These are phyloP conservation scores for Protonibea diacanthus DNA, from an alignment of 2,797 vertebrate species.

Conservation along the genomic window DNA sequence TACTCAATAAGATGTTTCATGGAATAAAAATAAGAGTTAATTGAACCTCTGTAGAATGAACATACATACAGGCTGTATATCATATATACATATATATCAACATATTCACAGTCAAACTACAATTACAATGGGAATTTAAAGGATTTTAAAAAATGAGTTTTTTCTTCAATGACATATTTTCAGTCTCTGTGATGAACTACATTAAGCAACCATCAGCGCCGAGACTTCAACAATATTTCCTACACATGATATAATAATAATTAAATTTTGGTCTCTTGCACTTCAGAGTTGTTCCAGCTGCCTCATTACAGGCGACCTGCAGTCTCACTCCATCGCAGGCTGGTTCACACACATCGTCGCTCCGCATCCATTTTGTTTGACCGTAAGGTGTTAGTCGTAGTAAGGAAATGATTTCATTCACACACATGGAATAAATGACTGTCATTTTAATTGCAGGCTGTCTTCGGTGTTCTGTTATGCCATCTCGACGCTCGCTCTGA, in stretches of 20 bases:
- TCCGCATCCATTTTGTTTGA: slow-evolving; percentile 6
- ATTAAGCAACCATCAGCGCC: neutral
- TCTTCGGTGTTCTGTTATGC: slow-evolving; percentile 63
- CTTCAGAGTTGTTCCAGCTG: neutral
- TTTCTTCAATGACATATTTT: neutral
- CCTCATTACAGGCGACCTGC: neutral
- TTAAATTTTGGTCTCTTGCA: neutral
- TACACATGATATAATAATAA: neutral
- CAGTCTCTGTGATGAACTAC: neutral
- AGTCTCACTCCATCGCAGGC: neutral
- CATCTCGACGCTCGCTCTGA: slow-evolving; percentile 60
- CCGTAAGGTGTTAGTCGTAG: slow-evolving; percentile 3
- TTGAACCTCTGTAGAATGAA: neutral
- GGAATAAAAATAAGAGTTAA: neutral
- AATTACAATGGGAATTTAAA: neutral
- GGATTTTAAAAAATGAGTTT: neutral
- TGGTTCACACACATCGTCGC: neutral
- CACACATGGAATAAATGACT: slow-evolving; percentile 49
- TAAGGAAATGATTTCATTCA: slow-evolving; percentile 18
- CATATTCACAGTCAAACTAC: neutral
- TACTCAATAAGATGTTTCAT: neutral
- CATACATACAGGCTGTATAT: neutral
- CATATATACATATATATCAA: neutral
- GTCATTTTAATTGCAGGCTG: slow-evolving; percentile 65
- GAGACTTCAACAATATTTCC: neutral